Evolutionary conservation across 2,113 vertebrate species (phyloP).

Genomic region (Gadus macrocephalus): DNA sequence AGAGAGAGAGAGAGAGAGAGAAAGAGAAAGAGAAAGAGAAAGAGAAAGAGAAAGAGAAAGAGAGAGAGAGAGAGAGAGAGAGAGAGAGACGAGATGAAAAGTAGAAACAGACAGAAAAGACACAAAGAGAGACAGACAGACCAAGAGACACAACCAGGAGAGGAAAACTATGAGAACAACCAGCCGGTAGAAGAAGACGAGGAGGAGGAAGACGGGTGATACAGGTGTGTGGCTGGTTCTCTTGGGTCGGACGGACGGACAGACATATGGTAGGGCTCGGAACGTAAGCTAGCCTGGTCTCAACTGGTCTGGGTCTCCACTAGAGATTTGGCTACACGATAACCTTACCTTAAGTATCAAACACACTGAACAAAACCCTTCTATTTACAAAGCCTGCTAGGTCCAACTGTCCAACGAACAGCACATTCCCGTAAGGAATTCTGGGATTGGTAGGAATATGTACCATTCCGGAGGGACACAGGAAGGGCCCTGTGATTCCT

Average conservation of each 20-base stretch:
- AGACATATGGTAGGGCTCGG: constrained; percentile 37
- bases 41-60: constrained; percentile 4
- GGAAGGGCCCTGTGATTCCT: too few species aligned
- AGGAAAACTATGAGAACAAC: neutral
- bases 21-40: neutral
- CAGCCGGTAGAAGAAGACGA: neutral
- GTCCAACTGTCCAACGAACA: too few species aligned
- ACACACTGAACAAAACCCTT: too few species aligned
- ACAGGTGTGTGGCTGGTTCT: neutral
- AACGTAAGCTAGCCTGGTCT: constrained; percentile 6
- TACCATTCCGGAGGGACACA: too few species aligned
- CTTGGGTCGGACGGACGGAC: constrained; percentile 11
- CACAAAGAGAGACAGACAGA: constrained; percentile 8
- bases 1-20: constrained; percentile 13
- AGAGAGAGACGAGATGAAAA: neutral
- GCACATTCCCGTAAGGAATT: neutral
- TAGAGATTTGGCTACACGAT: too few species aligned
- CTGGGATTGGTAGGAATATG: too few species aligned
- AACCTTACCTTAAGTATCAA: too few species aligned
- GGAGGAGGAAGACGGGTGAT: neutral
- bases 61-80: neutral
- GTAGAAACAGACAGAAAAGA: neutral
- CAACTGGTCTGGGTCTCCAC: too few species aligned
- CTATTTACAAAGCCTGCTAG: too few species aligned
- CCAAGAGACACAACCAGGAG: neutral